Evolutionary conservation across 2,113 vertebrate species (phyloP).

Genomic region (Okapia johnstoni): DNA sequence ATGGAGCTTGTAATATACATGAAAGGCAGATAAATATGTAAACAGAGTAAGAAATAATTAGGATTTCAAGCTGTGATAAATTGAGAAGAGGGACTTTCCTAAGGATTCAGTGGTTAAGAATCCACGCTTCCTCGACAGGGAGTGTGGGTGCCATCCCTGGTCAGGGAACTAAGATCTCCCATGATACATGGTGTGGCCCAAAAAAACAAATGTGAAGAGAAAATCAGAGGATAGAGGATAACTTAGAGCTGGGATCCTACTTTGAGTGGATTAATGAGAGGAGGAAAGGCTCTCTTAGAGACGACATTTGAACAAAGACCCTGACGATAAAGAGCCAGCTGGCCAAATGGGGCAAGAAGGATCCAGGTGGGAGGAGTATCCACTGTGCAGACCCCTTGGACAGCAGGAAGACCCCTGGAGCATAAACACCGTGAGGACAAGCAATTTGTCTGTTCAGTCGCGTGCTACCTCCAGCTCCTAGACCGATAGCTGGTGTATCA

Average conservation of each 20-base stretch:
- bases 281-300: background rate
- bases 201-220: background rate
- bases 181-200: background rate
- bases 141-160: background rate
- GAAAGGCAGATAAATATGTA: background rate
- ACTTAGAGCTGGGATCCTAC: background rate
- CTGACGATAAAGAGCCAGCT: background rate
- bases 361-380: background rate
- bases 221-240: background rate
- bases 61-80: background rate
- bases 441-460: background rate
- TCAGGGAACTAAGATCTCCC: background rate
- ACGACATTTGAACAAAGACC: background rate
- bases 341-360: background rate
- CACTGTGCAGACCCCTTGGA: background rate
- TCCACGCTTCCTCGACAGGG: background rate
- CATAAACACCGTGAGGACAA: background rate
- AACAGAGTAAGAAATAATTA: background rate
- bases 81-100: background rate
- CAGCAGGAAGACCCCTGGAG: background rate
- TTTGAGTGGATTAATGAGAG: background rate
- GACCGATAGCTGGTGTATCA: background rate
- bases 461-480: background rate
- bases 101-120: background rate
- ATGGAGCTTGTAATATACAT: background rate